phyloP scores from a whole-genome alignment of 2,888 invertebrate genomes.

The Tanypteryx hageni region DNA sequence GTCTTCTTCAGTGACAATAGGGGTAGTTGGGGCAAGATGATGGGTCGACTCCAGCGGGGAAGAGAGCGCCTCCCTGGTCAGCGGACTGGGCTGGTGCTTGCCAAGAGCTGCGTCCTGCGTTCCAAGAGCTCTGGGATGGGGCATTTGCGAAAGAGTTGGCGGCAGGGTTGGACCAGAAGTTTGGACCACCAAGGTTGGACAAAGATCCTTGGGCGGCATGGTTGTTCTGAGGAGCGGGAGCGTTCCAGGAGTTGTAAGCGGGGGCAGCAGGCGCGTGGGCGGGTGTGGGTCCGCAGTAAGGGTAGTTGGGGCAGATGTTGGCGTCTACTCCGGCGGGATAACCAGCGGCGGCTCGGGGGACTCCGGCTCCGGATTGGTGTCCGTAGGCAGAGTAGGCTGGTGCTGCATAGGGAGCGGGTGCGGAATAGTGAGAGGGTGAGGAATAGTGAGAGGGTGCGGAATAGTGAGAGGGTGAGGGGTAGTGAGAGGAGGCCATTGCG shows the following conservation, averaged over 20 bases:
- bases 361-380: not conserved
- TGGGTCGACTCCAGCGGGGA: slow-evolving; percentile 35
- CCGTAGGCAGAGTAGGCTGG: slow-evolving; percentile 10
- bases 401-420: not conserved
- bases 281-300: slow-evolving; percentile 48
- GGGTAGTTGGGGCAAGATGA: slow-evolving; percentile 52
- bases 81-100: not conserved
- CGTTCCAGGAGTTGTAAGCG: not conserved
- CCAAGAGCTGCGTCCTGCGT: not conserved
- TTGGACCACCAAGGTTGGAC: not conserved
- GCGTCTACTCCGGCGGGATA: slow-evolving; percentile 45
- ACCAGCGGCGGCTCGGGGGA: not conserved
- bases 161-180: not conserved
- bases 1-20: slow-evolving; percentile 31
- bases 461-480: not conserved
- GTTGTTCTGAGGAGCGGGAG: slow-evolving; percentile 4
- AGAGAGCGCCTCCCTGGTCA: slow-evolving; percentile 18
- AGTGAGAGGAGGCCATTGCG: not conserved
- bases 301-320: slow-evolving; percentile 44
- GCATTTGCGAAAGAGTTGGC: not conserved
- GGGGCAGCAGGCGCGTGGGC: slow-evolving; percentile 32
- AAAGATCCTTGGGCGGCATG: not conserved
- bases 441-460: not conserved
- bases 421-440: not conserved
- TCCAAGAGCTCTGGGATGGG: not conserved